These are phyloP conservation scores for Huso huso DNA, from an alignment of 2,797 vertebrate genomes.

Conservation along the genomic window DNA sequence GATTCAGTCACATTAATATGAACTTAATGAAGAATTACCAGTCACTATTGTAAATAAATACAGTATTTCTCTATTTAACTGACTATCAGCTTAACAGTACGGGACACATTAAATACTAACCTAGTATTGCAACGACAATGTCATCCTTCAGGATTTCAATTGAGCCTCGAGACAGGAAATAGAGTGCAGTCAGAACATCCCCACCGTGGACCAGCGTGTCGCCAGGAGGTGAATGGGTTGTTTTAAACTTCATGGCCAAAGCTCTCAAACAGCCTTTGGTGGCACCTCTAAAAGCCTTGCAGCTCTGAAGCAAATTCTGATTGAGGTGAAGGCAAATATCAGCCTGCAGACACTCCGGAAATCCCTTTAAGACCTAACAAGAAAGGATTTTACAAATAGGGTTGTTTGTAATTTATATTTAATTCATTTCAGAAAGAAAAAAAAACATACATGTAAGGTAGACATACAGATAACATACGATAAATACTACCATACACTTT, in stretches of 20 bases:
- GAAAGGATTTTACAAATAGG: too few species aligned
- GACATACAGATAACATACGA: not conserved
- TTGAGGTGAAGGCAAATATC: conserved; percentile 98
- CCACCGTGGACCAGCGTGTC: conserved; percentile 92
- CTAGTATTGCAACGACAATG: conserved; percentile 93
- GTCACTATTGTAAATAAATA: too few species aligned
- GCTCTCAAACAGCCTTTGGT: conserved; percentile 96
- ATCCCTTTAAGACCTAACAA: conserved; percentile 89
- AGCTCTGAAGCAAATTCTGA: conserved; percentile 80
- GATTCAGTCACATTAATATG: too few species aligned
- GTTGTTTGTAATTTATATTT: not conserved
- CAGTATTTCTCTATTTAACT: too few species aligned
- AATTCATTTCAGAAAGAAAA: not conserved
- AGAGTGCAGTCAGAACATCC: conserved; percentile 90
- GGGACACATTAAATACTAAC: conserved; percentile 53
- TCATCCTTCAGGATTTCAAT: conserved; percentile 97
- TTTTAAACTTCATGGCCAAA: conserved; percentile 94
- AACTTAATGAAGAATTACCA: too few species aligned
- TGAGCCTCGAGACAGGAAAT: conserved; percentile 91
- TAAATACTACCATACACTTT: conserved; percentile 2
- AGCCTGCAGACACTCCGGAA: conserved; percentile 97
- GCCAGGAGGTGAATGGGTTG: conserved; percentile 90
- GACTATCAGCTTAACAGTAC: too few species aligned
- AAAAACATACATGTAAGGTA: not conserved
- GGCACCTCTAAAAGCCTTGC: conserved; percentile 89